These are phyloP conservation scores for Zoanthus solanderi DNA, from an alignment of 92 coral and sea anemone genomes.

Conservation along the genomic window DNA sequence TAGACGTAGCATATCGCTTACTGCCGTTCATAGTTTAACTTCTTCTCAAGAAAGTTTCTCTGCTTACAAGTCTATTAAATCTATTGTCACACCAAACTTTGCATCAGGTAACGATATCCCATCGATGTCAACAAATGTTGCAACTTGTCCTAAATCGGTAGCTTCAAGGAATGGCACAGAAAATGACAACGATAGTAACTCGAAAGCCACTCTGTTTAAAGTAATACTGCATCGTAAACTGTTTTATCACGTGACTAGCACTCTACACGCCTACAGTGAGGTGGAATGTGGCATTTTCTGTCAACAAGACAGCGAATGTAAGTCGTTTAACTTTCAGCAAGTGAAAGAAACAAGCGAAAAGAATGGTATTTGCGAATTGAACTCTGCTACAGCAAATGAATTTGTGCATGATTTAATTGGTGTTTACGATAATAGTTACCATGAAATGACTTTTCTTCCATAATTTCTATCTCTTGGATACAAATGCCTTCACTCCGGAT, in stretches of 20 bases:
- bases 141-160: neutral
- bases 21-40: too few species aligned
- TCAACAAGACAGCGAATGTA: neutral
- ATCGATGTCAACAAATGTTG: neutral
- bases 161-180: neutral
- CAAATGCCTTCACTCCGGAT: too few species aligned
- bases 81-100: neutral
- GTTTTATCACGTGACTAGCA: neutral
- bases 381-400: conserved; percentile 4
- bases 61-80: too few species aligned
- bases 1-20: neutral
- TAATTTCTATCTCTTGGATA: too few species aligned
- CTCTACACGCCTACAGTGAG: conserved; percentile 2
- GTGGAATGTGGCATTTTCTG: conserved; percentile 16
- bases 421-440: neutral
- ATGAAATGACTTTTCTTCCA: neutral
- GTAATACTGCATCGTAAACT: neutral
- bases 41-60: neutral
- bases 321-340: conserved; percentile 1
- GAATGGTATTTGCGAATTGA: neutral
- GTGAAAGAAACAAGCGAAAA: too few species aligned
- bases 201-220: neutral
- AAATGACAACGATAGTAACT: neutral
- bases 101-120: neutral
- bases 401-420: neutral